A percentile compares a stretch with the other conserved stretches of the same genome.
Evolutionary conservation across 2,113 vertebrate species (phyloP).

Genomic region (Sclerurus mexicanus): DNA sequence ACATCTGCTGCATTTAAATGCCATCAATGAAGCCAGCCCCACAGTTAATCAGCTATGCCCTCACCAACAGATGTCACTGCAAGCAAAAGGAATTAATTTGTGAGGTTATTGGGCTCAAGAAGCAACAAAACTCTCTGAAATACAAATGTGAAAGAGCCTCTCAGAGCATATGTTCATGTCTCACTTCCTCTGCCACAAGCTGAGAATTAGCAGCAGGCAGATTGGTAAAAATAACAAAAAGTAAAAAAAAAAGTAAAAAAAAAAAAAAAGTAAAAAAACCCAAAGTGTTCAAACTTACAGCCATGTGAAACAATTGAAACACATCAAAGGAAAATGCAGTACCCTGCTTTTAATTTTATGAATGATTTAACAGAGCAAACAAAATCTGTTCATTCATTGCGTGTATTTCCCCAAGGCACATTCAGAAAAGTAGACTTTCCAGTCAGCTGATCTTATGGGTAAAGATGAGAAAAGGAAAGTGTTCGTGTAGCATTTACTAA

Average conservation of each 20-base stretch:
- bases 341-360: conserved; percentile 28
- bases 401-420: neutral
- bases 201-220: conserved; percentile 54
- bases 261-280: neutral
- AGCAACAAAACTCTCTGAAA: neutral
- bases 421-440: neutral
- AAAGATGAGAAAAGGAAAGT: neutral
- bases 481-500: neutral
- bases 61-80: conserved; percentile 54
- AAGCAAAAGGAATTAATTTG: conserved; percentile 48
- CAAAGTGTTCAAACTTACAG: neutral
- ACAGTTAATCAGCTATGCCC: neutral
- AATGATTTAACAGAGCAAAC: conserved; percentile 39
- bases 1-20: neutral
- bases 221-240: conserved; percentile 33
- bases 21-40: neutral
- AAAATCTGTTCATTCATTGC: conserved; percentile 14
- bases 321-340: neutral
- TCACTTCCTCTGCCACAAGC: conserved; percentile 21
- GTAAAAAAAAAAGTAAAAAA: neutral
- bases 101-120: neutral
- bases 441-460: neutral
- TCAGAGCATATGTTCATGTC: conserved; percentile 26
- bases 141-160: neutral
- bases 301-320: neutral